Evolutionary conservation across 2,113 vertebrate genomes (phyloP).

Genomic region (Nothocercus nigrocapillus): DNA sequence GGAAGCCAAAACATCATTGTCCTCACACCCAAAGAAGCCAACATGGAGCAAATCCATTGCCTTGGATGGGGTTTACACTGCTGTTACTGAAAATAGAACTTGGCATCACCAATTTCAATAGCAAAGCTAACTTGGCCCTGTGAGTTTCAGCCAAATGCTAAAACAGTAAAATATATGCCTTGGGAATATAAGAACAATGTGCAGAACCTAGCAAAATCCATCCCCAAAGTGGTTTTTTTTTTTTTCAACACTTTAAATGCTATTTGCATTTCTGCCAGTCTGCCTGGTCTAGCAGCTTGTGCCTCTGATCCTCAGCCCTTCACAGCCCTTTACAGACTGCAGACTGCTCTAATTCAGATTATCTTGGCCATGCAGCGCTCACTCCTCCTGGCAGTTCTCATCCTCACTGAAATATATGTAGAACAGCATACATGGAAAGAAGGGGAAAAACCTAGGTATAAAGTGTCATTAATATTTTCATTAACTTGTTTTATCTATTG

Average conservation of each 20-base stretch:
- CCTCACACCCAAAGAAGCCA: not conserved
- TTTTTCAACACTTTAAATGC: not conserved
- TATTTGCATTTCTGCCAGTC: constrained; percentile 15
- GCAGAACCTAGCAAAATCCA: not conserved
- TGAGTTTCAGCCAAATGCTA: not conserved
- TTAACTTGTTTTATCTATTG: not conserved
- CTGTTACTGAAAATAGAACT: not conserved
- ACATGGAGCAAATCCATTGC: not conserved
- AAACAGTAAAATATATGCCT: not conserved
- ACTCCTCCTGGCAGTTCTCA: not conserved
- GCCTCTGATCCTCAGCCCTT: not conserved
- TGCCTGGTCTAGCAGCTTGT: accelerated
- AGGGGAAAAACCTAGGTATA: constrained; percentile 1
- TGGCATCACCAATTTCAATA: not conserved
- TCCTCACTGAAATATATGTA: not conserved
- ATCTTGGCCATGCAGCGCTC: not conserved
- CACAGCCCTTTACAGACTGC: not conserved
- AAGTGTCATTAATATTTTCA: not conserved
- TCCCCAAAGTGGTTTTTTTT: not conserved
- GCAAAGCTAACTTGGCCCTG: not conserved
- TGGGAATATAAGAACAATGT: not conserved
- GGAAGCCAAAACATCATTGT: not conserved
- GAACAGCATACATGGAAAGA: constrained; percentile 15
- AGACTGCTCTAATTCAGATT: not conserved
- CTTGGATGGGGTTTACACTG: not conserved